Percentiles rank a stretch among this genome's conserved stretches.
Conservation (phyloP, 2,888 invertebrate species). For the Lithosia quadra region DNA sequence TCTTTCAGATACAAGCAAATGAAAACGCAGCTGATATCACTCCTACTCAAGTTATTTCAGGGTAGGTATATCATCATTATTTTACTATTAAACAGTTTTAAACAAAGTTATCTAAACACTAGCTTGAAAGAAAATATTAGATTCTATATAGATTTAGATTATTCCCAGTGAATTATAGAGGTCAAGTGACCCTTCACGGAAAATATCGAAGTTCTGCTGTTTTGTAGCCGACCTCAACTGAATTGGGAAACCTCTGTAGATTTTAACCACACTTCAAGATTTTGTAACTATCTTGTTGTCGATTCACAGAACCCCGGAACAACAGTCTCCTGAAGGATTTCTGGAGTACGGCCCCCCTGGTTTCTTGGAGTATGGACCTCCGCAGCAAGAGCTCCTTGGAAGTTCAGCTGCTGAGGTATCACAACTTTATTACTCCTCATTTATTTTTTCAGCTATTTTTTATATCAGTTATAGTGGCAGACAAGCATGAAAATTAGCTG, state of each 20-base stretch:
- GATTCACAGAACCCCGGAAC: constrained; percentile 56
- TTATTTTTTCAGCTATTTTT: no score
- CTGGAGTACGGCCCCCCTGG: constrained; percentile 83
- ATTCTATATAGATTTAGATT: no score
- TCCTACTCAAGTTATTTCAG: constrained; percentile 54
- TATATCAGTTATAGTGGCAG: no score
- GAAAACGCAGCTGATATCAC: constrained; percentile 48
- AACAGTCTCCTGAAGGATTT: constrained; percentile 74
- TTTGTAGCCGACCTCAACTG: no score
- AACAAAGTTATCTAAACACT: no score
- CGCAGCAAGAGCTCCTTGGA: constrained; percentile 62
- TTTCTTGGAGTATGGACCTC: constrained; percentile 80
- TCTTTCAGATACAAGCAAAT: constrained; percentile 46
- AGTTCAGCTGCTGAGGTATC: constrained; percentile 56
- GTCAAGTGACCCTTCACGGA: no score
- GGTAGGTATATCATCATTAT: constrained; percentile 56
- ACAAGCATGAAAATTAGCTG: no score
- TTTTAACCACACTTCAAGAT: background rate
- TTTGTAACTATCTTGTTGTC: background rate
- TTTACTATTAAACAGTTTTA: background rate
- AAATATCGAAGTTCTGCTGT: background rate
- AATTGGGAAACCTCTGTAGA: no score
- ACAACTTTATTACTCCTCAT: background rate
- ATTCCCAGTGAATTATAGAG: no score
- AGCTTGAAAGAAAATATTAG: no score